A percentile compares a stretch with the other conserved stretches of the same genome.
These are phyloP conservation scores for Charaxes varanes DNA, from an alignment of 1,140 invertebrate genomes.

Conservation along the genomic window DNA sequence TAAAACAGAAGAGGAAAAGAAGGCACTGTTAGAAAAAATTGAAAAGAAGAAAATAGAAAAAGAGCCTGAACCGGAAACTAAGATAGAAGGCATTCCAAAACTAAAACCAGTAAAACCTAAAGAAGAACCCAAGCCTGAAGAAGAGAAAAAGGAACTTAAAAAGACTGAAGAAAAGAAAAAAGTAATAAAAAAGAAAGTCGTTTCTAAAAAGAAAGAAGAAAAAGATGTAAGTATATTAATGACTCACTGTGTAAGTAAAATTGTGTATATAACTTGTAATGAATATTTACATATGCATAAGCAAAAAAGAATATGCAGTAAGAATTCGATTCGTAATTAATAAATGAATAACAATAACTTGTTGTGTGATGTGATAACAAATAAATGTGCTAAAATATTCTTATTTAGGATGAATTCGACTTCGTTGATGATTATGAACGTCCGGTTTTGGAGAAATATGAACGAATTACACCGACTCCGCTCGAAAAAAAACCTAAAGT, in stretches of 20 bases:
- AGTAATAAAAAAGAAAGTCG: slow-evolving; percentile 67
- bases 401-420: slow-evolving; percentile 68
- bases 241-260: not conserved
- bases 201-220: slow-evolving; percentile 61
- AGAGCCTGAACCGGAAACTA: slow-evolving; percentile 58
- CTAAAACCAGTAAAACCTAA: slow-evolving; percentile 72
- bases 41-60: slow-evolving; percentile 67
- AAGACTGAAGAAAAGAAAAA: slow-evolving; percentile 67
- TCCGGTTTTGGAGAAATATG: slow-evolving; percentile 75
- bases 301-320: not conserved
- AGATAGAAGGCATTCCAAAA: slow-evolving; percentile 74
- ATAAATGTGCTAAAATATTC: slow-evolving; percentile 53
- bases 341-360: slow-evolving; percentile 16
- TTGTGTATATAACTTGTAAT: not conserved
- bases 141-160: slow-evolving; percentile 63
- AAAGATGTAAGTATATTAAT: slow-evolving; percentile 55
- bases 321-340: not conserved
- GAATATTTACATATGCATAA: not conserved
- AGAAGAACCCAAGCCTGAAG: slow-evolving; percentile 62
- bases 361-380: slow-evolving; percentile 61
- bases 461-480: slow-evolving; percentile 70
- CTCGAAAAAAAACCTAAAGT: slow-evolving; percentile 64
- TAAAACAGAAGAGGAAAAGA: slow-evolving; percentile 72
- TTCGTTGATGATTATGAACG: slow-evolving; percentile 77
- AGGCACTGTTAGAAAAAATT: slow-evolving; percentile 67